Percentiles rank a stretch among this genome's conserved stretches.
Evolutionary conservation across 2,888 invertebrate species (phyloP).

Genomic region (Andrena marginata): DNA sequence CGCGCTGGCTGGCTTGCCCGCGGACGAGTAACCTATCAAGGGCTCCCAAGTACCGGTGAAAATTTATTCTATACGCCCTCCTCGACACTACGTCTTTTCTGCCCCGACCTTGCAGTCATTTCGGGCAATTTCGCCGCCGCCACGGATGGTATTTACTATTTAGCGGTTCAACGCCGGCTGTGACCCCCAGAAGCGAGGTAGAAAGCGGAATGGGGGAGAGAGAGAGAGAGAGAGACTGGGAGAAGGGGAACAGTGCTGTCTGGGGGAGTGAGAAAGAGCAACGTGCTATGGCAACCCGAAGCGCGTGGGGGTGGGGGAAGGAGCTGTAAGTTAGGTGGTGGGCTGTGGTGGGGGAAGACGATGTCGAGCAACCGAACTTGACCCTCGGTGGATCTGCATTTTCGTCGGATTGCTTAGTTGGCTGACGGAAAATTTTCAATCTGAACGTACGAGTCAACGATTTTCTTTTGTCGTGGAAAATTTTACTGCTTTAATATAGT

Average conservation of each 20-base stretch:
- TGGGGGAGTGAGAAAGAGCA: background rate
- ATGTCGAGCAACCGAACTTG: slow-evolving; percentile 65
- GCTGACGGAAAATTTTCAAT: slow-evolving; percentile 25
- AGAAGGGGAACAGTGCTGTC: background rate
- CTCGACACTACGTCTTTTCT: slow-evolving; percentile 26
- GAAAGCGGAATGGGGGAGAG: slow-evolving; percentile 9
- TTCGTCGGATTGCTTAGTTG: slow-evolving; percentile 41
- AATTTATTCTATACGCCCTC: slow-evolving; percentile 45
- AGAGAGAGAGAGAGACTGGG: slow-evolving; percentile 4
- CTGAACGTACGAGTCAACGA: too few relatives aligned
- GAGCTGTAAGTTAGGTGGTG: slow-evolving; percentile 37
- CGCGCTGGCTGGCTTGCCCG: background rate
- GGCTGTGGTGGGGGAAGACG: slow-evolving; percentile 33
- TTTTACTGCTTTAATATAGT: too few relatives aligned
- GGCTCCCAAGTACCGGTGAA: slow-evolving; percentile 37
- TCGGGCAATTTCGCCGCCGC: slow-evolving; percentile 48
- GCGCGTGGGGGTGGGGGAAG: slow-evolving; percentile 11
- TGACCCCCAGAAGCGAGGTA: slow-evolving; percentile 25
- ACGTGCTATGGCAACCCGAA: slow-evolving; percentile 10
- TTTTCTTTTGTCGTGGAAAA: slow-evolving; percentile 6
- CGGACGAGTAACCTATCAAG: slow-evolving; percentile 33
- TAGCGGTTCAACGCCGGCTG: slow-evolving; percentile 24
- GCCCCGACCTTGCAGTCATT: slow-evolving; percentile 36
- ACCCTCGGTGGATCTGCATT: slow-evolving; percentile 63
- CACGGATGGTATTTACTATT: slow-evolving; percentile 38